phyloP scores from a whole-genome alignment of 2,888 invertebrate species.

The Callyntrura sp. region DNA sequence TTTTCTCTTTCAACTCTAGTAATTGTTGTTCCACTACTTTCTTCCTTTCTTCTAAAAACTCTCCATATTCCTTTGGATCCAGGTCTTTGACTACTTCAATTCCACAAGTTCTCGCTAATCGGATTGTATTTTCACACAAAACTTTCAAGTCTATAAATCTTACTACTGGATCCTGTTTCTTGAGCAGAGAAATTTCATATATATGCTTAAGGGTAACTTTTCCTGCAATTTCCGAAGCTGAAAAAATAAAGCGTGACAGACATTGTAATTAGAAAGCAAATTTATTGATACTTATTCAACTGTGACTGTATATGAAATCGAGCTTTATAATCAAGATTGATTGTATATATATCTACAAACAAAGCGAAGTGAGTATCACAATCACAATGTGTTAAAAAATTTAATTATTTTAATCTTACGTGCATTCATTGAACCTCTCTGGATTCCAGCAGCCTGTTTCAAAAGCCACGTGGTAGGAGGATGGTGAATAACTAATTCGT shows the following conservation, averaged over 20 bases:
- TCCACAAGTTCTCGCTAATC: constrained; percentile 92
- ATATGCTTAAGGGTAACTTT: constrained; percentile 97
- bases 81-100: constrained; percentile 93
- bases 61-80: constrained; percentile 92
- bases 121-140: constrained; percentile 92
- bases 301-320: no score
- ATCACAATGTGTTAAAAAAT: not conserved
- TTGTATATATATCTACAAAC: constrained; percentile 12
- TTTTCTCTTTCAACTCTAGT: constrained; percentile 91
- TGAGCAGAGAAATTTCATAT: constrained; percentile 99
- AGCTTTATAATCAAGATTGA: no score
- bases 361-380: not conserved
- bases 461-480: constrained; percentile 96
- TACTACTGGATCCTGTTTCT: constrained; percentile 93
- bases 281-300: no score
- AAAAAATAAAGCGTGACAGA: no score
- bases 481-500: constrained; percentile 92
- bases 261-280: no score
- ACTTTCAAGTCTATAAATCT: constrained; percentile 89
- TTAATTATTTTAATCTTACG: constrained; percentile 85
- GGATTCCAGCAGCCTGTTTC: constrained; percentile 97
- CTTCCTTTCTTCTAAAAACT: constrained; percentile 92
- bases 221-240: constrained; percentile 93
- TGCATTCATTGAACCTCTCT: constrained; percentile 91
- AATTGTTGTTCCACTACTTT: constrained; percentile 90